A percentile compares a stretch with the other conserved stretches of the same genome.
phyloP scores from a whole-genome alignment of 2,797 vertebrate species.

The Sebastes goodei region DNA sequence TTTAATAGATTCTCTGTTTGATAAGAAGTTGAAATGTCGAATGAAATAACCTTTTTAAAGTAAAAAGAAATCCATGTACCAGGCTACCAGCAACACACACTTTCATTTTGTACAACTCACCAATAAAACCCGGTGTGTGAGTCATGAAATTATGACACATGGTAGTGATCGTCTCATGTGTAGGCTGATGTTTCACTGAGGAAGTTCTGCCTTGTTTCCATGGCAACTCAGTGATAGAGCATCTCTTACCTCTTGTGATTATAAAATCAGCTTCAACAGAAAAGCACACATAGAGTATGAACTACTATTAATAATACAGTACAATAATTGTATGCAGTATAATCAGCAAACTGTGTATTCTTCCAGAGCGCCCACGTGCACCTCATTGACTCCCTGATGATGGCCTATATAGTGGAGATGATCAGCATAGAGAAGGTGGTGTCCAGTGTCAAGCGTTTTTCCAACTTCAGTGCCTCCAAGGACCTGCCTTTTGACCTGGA shows the following conservation, averaged over 20 bases:
- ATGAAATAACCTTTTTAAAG: neutral
- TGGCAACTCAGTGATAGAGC: slow-evolving; percentile 14
- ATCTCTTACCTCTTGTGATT: neutral
- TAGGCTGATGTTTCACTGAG: neutral
- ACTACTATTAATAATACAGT: neutral
- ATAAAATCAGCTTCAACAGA: neutral
- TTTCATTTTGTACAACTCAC: neutral
- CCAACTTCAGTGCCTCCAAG: slow-evolving; percentile 92
- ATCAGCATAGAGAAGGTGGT: slow-evolving; percentile 95
- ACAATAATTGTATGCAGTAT: neutral
- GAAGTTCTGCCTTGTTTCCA: slow-evolving; percentile 32
- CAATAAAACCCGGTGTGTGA: neutral
- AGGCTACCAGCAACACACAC: neutral
- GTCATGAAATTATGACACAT: neutral
- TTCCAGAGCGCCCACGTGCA: slow-evolving; percentile 92
- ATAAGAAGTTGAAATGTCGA: neutral
- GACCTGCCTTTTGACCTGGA: slow-evolving; percentile 93
- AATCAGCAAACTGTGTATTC: neutral
- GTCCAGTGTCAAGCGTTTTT: slow-evolving; percentile 91
- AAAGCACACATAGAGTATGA: neutral
- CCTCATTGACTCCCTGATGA: slow-evolving; percentile 95
- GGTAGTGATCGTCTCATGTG: neutral
- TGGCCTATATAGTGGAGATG: slow-evolving; percentile 93
- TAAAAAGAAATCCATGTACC: neutral
- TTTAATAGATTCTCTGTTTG: neutral